These are phyloP conservation scores for Drosophila kuntzei DNA, from an alignment of 2,888 invertebrate species.

Conservation along the genomic window DNA sequence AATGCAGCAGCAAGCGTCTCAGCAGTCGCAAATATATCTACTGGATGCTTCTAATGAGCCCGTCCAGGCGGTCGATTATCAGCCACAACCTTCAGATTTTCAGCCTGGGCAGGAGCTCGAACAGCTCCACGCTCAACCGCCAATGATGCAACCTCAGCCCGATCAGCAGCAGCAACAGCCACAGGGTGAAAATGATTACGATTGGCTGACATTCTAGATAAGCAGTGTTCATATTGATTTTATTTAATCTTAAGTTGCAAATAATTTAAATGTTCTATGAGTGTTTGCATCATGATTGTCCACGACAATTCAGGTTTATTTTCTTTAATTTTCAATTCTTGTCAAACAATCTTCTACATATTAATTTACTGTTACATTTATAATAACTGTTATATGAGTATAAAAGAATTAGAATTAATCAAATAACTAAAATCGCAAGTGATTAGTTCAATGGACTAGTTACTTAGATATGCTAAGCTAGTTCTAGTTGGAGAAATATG, in stretches of 20 bases:
- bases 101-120: conserved; percentile 35
- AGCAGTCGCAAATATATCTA: conserved; percentile 58
- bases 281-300: conserved; percentile 1
- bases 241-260: conserved; percentile 5
- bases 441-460: conserved; percentile 13
- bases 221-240: conserved; percentile 1
- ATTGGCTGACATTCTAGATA: conserved; percentile 80
- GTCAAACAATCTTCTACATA: conserved; percentile 8
- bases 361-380: conserved; percentile 13
- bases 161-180: conserved; percentile 40
- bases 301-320: conserved; percentile 5
- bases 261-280: not conserved
- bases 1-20: conserved; percentile 21
- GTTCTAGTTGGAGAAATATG: not conserved
- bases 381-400: conserved; percentile 12
- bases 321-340: conserved; percentile 11
- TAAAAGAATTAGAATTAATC: conserved; percentile 1
- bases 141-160: conserved; percentile 33
- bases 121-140: conserved; percentile 46
- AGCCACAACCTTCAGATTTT: conserved; percentile 38
- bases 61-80: conserved; percentile 40
- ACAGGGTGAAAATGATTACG: conserved; percentile 74
- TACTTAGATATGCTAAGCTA: conserved; percentile 12
- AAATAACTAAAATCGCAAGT: conserved; percentile 10
- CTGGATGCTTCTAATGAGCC: conserved; percentile 63